Evolutionary conservation across 2,113 vertebrate species (phyloP).

Genomic region (Ochotona princeps): DNA sequence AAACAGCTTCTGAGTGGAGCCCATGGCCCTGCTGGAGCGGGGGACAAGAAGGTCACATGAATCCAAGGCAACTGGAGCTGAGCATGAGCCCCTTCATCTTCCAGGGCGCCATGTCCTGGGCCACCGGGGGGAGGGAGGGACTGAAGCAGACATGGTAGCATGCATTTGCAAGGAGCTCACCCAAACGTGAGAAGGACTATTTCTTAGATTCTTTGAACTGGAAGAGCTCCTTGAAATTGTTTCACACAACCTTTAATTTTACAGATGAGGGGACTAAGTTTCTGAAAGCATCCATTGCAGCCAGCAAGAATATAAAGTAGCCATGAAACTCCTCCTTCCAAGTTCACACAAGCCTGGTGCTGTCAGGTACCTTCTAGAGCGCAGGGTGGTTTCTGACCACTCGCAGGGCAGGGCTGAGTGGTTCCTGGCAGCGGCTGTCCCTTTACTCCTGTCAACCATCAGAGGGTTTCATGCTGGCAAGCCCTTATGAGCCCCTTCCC

Average conservation of each 20-base stretch:
- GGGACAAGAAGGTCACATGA: too few species aligned
- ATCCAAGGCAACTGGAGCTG: too few species aligned
- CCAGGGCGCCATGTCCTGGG: not conserved
- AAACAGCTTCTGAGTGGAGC: too few species aligned
- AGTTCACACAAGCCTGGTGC: too few species aligned
- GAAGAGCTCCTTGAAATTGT: not conserved
- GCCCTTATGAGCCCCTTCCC: not conserved
- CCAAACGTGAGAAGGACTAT: not conserved
- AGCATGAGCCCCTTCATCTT: not conserved
- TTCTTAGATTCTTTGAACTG: not conserved
- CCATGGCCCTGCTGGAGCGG: too few species aligned
- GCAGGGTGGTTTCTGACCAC: not conserved
- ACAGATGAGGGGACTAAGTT: not conserved
- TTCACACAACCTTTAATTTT: not conserved
- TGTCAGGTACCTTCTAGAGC: too few species aligned
- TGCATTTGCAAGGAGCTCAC: not conserved
- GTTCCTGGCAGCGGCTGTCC: not conserved
- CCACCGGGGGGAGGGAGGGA: not conserved
- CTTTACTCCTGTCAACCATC: not conserved
- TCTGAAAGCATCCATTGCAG: not conserved
- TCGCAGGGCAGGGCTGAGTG: not conserved
- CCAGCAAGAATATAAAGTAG: not conserved
- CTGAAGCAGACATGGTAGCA: not conserved
- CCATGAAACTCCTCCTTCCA: not conserved
- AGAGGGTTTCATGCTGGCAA: not conserved